Conservation (phyloP, 2,888 invertebrate species). For the Metallyticus violacea region DNA sequence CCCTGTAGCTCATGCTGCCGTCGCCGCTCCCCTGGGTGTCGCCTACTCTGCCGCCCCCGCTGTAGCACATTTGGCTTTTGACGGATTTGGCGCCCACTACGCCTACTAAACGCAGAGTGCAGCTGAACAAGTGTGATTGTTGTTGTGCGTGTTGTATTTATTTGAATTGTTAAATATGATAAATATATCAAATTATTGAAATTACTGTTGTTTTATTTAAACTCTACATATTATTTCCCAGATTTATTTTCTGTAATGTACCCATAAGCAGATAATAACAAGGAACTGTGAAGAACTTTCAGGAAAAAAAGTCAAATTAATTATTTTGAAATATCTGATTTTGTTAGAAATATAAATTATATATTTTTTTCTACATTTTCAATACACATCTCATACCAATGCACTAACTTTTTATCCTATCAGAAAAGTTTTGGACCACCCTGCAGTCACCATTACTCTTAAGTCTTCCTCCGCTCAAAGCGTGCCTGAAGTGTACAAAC, state of each 20-base stretch:
- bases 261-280: background rate
- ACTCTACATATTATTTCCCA: background rate
- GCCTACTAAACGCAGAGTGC: constrained; percentile 22
- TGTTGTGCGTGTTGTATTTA: background rate
- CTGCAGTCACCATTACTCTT: too few species aligned
- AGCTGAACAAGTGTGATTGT: background rate
- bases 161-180: background rate
- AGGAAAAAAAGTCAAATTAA: too few species aligned
- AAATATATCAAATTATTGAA: background rate
- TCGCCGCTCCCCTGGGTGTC: constrained; percentile 47
- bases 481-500: too few species aligned
- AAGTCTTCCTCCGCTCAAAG: too few species aligned
- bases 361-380: too few species aligned
- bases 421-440: too few species aligned
- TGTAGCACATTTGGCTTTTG: constrained; percentile 34
- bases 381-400: too few species aligned
- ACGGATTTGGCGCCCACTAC: constrained; percentile 34
- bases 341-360: too few species aligned
- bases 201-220: background rate
- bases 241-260: background rate
- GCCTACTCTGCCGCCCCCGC: constrained; percentile 35
- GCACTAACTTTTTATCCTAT: too few species aligned
- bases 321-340: too few species aligned
- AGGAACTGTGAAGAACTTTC: too few species aligned
- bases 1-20: constrained; percentile 25